Percentiles rank a stretch among this genome's conserved stretches.
phyloP scores from a whole-genome alignment of 1,140 invertebrate genomes.

The Cepaea nemoralis region DNA sequence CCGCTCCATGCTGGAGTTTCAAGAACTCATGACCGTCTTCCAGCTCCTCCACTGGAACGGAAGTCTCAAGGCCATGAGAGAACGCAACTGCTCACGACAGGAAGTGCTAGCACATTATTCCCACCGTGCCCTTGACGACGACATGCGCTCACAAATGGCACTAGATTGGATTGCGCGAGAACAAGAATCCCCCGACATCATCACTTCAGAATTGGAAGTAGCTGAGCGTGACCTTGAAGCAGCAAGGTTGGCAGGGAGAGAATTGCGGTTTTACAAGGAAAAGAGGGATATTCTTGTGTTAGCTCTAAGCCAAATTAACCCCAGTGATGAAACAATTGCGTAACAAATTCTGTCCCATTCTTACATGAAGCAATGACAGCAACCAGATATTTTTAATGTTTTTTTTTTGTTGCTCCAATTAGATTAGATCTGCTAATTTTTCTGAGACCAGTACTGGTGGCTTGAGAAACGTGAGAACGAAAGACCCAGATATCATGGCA shows the following conservation, averaged over 20 bases:
- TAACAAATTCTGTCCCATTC: too few species aligned
- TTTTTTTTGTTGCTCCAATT: too few species aligned
- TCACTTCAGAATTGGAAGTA: constrained; percentile 84
- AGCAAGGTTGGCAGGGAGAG: constrained; percentile 89
- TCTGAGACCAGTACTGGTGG: too few species aligned
- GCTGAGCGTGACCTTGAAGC: constrained; percentile 90
- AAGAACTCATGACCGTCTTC: constrained; percentile 96
- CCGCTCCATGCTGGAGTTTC: constrained; percentile 94
- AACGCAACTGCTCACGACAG: constrained; percentile 92
- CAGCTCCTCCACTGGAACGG: constrained; percentile 96
- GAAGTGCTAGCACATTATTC: constrained; percentile 73
- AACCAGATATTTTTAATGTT: too few species aligned
- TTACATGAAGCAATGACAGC: too few species aligned
- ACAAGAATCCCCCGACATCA: constrained; percentile 84
- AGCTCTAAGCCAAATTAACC: constrained; percentile 75
- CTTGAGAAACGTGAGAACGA: too few species aligned
- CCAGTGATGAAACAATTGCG: constrained; percentile 39
- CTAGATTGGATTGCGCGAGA: constrained; percentile 93
- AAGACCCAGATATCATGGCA: too few species aligned
- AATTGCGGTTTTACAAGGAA: constrained; percentile 93
- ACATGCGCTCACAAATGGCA: constrained; percentile 96
- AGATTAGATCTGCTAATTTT: too few species aligned
- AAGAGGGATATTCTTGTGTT: constrained; percentile 94
- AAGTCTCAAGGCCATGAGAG: constrained; percentile 87
- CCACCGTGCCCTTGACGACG: constrained; percentile 83